Conservation (phyloP, 2,113 vertebrate species). For the Corythornis madagascariensis region DNA sequence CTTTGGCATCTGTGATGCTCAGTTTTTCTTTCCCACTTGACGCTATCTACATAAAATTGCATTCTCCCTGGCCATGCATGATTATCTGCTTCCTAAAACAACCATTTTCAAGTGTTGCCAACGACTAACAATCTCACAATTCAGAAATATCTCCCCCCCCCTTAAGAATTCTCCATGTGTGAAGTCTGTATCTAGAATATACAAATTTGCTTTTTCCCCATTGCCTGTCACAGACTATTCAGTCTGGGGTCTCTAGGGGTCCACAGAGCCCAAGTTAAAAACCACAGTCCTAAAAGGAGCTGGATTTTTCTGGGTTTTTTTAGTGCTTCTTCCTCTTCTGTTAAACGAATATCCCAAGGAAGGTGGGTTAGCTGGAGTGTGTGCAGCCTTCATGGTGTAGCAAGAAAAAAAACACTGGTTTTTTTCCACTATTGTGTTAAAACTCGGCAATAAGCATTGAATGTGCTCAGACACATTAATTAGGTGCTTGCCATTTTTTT, state of each 20-base stretch:
- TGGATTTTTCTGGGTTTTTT: background rate
- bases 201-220: background rate
- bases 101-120: background rate
- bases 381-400: background rate
- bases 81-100: slow-evolving; percentile 3
- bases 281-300: background rate
- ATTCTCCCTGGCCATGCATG: background rate
- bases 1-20: background rate
- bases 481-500: background rate
- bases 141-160: background rate
- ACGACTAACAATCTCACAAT: background rate
- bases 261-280: background rate
- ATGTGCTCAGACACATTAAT: background rate
- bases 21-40: background rate
- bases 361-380: background rate
- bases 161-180: background rate
- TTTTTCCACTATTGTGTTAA: background rate
- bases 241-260: background rate
- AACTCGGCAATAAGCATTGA: background rate
- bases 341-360: background rate
- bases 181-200: background rate
- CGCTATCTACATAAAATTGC: background rate
- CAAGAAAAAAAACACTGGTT: background rate
- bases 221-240: background rate
- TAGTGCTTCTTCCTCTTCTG: background rate